These are phyloP conservation scores for Synergus itoensis DNA, from an alignment of 2,888 invertebrate genomes.

Conservation along the genomic window DNA sequence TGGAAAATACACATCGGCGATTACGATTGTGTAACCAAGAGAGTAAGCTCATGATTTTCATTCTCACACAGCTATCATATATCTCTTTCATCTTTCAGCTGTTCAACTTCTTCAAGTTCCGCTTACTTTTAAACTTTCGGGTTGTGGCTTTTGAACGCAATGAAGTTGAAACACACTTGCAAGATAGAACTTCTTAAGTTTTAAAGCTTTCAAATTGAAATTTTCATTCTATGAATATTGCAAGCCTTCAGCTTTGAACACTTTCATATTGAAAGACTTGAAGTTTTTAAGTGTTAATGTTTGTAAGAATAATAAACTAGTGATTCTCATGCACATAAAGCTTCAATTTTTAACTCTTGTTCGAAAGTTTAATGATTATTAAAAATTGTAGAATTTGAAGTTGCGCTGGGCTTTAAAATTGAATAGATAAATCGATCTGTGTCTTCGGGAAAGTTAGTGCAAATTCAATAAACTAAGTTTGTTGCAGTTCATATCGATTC, in stretches of 20 bases:
- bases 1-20: background rate
- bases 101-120: background rate
- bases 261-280: background rate
- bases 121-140: conserved; percentile 1
- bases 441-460: background rate
- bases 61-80: background rate
- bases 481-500: background rate
- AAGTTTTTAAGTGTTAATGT: background rate
- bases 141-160: background rate
- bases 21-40: background rate
- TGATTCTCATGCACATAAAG: background rate
- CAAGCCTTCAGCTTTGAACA: background rate
- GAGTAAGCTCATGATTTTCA: background rate
- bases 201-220: background rate
- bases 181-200: background rate
- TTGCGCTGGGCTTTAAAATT: background rate
- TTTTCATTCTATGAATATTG: background rate
- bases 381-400: background rate
- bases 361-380: background rate
- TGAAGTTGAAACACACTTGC: conserved; percentile 1
- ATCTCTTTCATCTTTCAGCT: background rate
- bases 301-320: background rate
- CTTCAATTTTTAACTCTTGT: background rate
- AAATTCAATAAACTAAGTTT: conserved; percentile 9
- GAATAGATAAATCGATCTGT: background rate